These are phyloP conservation scores for Tichodroma muraria DNA, from an alignment of 2,113 vertebrate genomes.

Conservation along the genomic window DNA sequence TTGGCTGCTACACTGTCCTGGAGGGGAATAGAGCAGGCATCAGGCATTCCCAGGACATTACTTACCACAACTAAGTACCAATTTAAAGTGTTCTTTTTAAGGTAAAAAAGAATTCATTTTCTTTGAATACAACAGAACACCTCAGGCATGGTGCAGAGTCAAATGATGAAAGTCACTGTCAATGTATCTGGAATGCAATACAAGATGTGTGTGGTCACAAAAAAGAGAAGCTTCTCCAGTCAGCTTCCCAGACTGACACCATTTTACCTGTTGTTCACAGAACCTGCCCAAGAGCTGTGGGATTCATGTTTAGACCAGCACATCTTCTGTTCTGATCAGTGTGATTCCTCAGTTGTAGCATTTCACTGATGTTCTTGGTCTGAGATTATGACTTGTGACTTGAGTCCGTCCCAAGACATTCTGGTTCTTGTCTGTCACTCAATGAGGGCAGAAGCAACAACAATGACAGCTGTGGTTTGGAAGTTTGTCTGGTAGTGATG, in stretches of 20 bases:
- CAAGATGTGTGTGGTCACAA: not conserved
- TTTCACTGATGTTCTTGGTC: not conserved
- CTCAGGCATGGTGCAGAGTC: not conserved
- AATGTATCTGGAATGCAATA: not conserved
- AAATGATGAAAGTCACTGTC: not conserved
- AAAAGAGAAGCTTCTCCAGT: not conserved
- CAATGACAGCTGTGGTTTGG: not conserved
- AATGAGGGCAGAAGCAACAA: not conserved
- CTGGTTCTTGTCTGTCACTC: not conserved
- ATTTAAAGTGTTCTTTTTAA: not conserved
- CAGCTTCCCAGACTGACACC: not conserved
- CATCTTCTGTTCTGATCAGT: not conserved
- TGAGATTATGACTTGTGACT: not conserved
- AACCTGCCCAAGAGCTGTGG: not conserved
- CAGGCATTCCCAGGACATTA: not conserved
- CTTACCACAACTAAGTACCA: not conserved
- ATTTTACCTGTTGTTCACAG: constrained; percentile 15
- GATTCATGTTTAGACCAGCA: not conserved
- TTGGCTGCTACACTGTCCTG: not conserved
- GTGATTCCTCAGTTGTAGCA: not conserved
- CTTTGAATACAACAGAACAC: not conserved
- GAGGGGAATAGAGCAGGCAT: not conserved
- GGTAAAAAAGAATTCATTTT: not conserved
- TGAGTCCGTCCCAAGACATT: not conserved
- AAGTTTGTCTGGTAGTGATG: not conserved